phyloP scores from a whole-genome alignment of 2,797 vertebrate genomes.

The Chloroceryle inda region DNA sequence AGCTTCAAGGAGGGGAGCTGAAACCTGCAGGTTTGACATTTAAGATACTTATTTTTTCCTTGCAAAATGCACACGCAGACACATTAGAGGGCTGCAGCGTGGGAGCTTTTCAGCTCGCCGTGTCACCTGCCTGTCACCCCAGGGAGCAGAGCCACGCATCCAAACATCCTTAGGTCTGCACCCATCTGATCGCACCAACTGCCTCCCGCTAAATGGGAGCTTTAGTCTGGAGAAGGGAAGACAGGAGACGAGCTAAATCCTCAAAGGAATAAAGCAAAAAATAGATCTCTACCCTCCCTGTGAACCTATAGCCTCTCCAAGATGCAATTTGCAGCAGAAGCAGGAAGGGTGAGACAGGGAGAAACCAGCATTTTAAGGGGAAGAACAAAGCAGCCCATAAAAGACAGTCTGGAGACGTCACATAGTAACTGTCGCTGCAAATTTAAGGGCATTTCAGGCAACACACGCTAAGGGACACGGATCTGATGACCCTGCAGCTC shows the following conservation, averaged over 20 bases:
- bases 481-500: background rate
- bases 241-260: background rate
- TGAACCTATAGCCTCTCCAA: background rate
- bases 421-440: background rate
- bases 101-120: background rate
- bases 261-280: background rate
- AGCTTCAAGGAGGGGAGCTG: background rate
- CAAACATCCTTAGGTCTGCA: background rate
- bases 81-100: background rate
- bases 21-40: background rate
- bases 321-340: background rate
- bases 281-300: background rate
- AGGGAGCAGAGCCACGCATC: background rate
- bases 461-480: fast-evolving
- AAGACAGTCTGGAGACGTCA: background rate
- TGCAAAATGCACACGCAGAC: too few relatives aligned
- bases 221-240: background rate
- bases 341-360: background rate
- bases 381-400: background rate
- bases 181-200: background rate
- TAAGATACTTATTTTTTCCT: background rate
- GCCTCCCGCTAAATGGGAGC: background rate
- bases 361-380: background rate
- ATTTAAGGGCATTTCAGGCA: background rate
- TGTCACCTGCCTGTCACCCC: background rate